Evolutionary conservation across 2,888 invertebrate genomes (phyloP).

Genomic region (Lycia hirtaria): DNA sequence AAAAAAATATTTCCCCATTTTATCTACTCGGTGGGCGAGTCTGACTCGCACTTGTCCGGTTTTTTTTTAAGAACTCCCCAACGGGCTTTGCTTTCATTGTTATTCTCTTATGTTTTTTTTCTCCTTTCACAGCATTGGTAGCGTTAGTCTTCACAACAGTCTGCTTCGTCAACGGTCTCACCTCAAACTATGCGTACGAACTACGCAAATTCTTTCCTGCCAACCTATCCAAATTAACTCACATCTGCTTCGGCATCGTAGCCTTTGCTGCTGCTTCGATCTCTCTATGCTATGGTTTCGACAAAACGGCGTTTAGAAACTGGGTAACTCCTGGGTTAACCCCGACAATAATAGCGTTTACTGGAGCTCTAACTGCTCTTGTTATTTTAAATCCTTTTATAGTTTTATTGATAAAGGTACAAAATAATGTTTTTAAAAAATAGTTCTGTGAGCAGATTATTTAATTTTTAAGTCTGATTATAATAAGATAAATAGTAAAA

Average conservation of each 20-base stretch:
- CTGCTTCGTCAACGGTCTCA: conserved; percentile 54
- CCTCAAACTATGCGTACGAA: conserved; percentile 56
- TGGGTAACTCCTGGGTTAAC: conserved; percentile 54
- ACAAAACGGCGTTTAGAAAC: conserved; percentile 54
- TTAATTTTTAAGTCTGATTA: too few relatives aligned
- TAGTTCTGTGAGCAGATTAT: conserved; percentile 8
- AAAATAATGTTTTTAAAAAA: conserved; percentile 41
- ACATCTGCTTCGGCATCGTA: conserved; percentile 59
- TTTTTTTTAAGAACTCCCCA: too few relatives aligned
- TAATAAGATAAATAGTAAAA: too few relatives aligned
- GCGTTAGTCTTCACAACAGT: conserved; percentile 58
- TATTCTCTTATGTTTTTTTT: conserved; percentile 2
- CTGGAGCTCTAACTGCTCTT: conserved; percentile 51
- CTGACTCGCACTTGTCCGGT: too few relatives aligned
- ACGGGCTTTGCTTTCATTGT: too few relatives aligned
- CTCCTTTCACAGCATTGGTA: conserved; percentile 51
- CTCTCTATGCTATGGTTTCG: conserved; percentile 61
- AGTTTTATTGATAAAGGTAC: too few relatives aligned
- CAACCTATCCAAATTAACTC: conserved; percentile 53
- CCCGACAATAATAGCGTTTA: conserved; percentile 52
- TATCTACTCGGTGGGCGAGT: too few relatives aligned
- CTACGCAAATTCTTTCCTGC: conserved; percentile 49
- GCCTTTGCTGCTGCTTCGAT: conserved; percentile 57
- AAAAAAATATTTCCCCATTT: too few relatives aligned
- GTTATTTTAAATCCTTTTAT: conserved; percentile 61